Conservation (phyloP, 1,140 invertebrate genomes). For the Nylanderia fulva region DNA sequence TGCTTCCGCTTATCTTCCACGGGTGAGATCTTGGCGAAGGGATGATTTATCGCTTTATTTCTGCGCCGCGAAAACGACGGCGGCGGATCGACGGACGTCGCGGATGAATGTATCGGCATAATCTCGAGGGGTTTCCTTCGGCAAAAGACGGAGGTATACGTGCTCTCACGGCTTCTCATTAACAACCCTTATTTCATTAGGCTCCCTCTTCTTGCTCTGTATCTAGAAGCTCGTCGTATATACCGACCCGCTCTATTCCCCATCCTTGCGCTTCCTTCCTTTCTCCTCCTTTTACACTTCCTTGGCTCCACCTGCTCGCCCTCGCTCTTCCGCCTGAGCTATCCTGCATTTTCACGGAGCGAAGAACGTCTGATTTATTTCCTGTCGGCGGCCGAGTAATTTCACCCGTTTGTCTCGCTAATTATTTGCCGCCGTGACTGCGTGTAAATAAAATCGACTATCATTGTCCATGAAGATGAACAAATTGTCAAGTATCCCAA, state of each 20-base stretch:
- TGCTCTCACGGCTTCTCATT: conserved; percentile 75
- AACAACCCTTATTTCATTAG: conserved; percentile 81
- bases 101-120: conserved; percentile 71
- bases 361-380: conserved; percentile 77
- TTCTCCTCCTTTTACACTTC: conserved; percentile 48
- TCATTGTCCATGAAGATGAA: conserved; percentile 28
- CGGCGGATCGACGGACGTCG: conserved; percentile 12
- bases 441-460: conserved; percentile 68
- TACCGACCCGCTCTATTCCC: too few species aligned
- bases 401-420: conserved; percentile 78
- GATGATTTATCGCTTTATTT: conserved; percentile 36
- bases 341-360: conserved; percentile 62
- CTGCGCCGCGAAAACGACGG: conserved; percentile 11
- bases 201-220: conserved; percentile 51
- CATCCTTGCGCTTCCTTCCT: neutral
- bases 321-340: conserved; percentile 53
- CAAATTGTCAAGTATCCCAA: neutral
- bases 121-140: conserved; percentile 70
- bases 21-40: conserved; percentile 17
- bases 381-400: conserved; percentile 75
- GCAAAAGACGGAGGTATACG: conserved; percentile 50
- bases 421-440: conserved; percentile 76
- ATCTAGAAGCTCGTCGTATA: too few species aligned
- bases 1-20: conserved; percentile 8
- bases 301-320: conserved; percentile 40